A percentile compares a stretch with the other conserved stretches of the same genome.
phyloP scores from a whole-genome alignment of 2,888 invertebrate species.

The Cryptophagus acutangulus region DNA sequence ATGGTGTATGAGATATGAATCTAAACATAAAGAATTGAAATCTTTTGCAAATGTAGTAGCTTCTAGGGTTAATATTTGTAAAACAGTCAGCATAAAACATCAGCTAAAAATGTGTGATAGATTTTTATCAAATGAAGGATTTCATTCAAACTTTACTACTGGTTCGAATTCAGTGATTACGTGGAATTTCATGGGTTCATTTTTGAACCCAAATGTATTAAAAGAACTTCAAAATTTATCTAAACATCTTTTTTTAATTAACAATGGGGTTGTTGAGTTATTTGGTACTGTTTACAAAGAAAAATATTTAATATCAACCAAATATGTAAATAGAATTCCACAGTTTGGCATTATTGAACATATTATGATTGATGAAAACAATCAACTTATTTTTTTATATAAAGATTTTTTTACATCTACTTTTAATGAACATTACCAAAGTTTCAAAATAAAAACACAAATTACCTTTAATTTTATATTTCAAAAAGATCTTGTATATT shows the following conservation, averaged over 20 bases:
- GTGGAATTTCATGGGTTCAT: too few species aligned
- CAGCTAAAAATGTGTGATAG: slow-evolving; percentile 1
- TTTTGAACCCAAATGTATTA: background rate
- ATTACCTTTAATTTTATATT: background rate
- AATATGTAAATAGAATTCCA: background rate
- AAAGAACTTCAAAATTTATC: background rate
- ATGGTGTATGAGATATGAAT: slow-evolving; percentile 17
- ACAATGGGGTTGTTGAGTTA: background rate
- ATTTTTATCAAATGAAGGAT: background rate
- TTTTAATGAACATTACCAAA: background rate
- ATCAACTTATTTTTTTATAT: background rate
- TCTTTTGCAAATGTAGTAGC: too few species aligned
- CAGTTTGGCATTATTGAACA: background rate
- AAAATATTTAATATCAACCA: background rate
- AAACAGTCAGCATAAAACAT: background rate
- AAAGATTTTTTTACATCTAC: background rate
- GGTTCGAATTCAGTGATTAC: background rate
- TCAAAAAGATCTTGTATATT: background rate
- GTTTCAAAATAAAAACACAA: background rate
- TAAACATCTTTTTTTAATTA: background rate
- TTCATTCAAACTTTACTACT: background rate
- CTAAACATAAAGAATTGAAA: slow-evolving; percentile 13
- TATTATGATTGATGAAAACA: background rate
- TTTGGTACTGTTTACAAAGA: background rate
- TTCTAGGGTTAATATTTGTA: slow-evolving; percentile 5